A percentile compares a stretch with the other conserved stretches of the same genome.
Conservation (phyloP, 2,797 vertebrate genomes). For the Chelon auratus region DNA sequence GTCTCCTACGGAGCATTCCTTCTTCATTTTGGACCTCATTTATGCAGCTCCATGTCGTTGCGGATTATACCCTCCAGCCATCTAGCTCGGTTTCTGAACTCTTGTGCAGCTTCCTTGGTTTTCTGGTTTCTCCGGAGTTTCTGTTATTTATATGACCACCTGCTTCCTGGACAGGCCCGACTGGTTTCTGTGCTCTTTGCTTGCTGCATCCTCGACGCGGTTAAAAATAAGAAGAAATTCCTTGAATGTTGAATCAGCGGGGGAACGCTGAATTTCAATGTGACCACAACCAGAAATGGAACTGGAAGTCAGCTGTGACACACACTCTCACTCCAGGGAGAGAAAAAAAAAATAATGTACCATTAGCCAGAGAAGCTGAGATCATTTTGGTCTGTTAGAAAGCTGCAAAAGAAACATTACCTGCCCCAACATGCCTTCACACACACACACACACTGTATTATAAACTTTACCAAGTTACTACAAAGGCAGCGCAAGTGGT, state of each 20-base stretch:
- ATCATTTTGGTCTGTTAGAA: slow-evolving; percentile 37
- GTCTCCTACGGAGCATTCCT: too few relatives aligned
- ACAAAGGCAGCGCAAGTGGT: background rate
- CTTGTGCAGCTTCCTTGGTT: too few relatives aligned
- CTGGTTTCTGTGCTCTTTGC: background rate
- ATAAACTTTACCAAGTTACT: background rate
- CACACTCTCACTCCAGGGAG: slow-evolving; percentile 24
- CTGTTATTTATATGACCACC: background rate
- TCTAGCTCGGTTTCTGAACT: too few relatives aligned
- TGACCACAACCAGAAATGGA: slow-evolving; percentile 45
- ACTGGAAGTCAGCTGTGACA: slow-evolving; percentile 7
- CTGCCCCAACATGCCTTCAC: slow-evolving; percentile 19
- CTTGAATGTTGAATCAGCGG: slow-evolving; percentile 22
- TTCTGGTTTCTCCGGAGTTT: background rate
- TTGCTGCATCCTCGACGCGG: background rate
- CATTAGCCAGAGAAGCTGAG: slow-evolving; percentile 9
- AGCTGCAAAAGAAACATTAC: slow-evolving; percentile 25
- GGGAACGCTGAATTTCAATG: slow-evolving; percentile 32
- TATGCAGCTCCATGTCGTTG: too few relatives aligned
- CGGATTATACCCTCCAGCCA: too few relatives aligned
- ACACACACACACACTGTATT: slow-evolving; percentile 18
- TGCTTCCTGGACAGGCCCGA: background rate
- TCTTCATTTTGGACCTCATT: too few relatives aligned
- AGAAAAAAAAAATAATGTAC: slow-evolving; percentile 19
- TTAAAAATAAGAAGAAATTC: slow-evolving; percentile 1